These are phyloP conservation scores for Patella depressa DNA, from an alignment of 2,888 invertebrate genomes.

Conservation along the genomic window DNA sequence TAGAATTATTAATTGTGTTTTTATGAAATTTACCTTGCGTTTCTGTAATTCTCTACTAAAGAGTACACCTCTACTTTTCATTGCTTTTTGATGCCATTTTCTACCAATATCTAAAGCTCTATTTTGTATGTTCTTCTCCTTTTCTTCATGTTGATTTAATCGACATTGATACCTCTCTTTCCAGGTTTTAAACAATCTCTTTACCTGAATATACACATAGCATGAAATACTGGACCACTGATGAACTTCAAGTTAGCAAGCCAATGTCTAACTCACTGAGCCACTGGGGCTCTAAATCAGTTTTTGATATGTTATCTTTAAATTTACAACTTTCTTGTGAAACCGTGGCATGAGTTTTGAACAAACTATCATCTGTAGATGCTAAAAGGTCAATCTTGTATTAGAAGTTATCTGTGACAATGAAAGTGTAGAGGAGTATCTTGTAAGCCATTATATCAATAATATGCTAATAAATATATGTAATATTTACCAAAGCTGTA, in stretches of 20 bases:
- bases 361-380: too few relatives aligned
- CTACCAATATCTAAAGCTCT: slow-evolving; percentile 42
- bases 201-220: slow-evolving; percentile 33
- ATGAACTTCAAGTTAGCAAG: too few relatives aligned
- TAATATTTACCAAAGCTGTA: slow-evolving; percentile 48
- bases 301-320: too few relatives aligned
- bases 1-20: background rate
- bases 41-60: slow-evolving; percentile 39
- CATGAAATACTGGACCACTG: too few relatives aligned
- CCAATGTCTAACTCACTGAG: too few relatives aligned
- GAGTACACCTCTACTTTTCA: slow-evolving; percentile 41
- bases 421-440: background rate
- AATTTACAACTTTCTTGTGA: too few relatives aligned
- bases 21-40: slow-evolving; percentile 36
- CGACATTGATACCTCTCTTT: slow-evolving; percentile 33
- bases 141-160: slow-evolving; percentile 37
- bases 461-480: background rate
- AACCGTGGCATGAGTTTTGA: too few relatives aligned
- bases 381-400: too few relatives aligned
- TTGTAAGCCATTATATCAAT: background rate
- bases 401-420: background rate
- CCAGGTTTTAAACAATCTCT: slow-evolving; percentile 46
- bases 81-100: slow-evolving; percentile 49
- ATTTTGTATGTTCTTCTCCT: slow-evolving; percentile 37
- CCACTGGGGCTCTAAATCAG: too few relatives aligned